Percentiles rank a stretch among this genome's conserved stretches.
These are phyloP conservation scores for Entomobrya proxima DNA, from an alignment of 2,888 invertebrate species.

Conservation along the genomic window DNA sequence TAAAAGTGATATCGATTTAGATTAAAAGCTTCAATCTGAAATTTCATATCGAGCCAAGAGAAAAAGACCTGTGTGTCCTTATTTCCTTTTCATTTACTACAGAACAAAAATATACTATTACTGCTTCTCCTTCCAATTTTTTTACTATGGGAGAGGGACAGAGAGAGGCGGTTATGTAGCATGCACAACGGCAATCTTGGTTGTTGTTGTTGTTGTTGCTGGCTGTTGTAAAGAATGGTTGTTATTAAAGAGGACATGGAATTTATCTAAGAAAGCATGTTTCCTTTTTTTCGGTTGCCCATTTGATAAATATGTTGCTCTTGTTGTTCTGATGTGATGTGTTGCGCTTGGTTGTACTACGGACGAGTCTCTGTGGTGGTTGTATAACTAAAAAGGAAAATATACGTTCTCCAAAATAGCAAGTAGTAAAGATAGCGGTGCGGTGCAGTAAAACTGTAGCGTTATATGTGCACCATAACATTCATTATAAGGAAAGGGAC, in stretches of 20 bases:
- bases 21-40: slow-evolving; percentile 59
- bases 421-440: slow-evolving; percentile 5
- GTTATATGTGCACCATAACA: slow-evolving; percentile 2
- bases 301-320: slow-evolving; percentile 57
- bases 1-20: slow-evolving; percentile 61
- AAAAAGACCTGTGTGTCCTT: slow-evolving; percentile 42
- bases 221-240: slow-evolving; percentile 47
- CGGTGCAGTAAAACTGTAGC: slow-evolving; percentile 12
- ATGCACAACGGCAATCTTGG: slow-evolving; percentile 43
- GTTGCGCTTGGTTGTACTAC: too few species aligned
- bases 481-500: slow-evolving; percentile 44
- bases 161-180: slow-evolving; percentile 10
- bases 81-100: slow-evolving; percentile 44
- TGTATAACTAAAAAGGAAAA: slow-evolving; percentile 2
- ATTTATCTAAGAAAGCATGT: slow-evolving; percentile 54
- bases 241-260: slow-evolving; percentile 56
- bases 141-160: neutral
- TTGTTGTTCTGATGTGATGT: slow-evolving; percentile 25
- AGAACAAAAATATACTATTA: slow-evolving; percentile 37
- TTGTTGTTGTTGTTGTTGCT: slow-evolving; percentile 19
- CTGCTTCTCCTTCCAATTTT: neutral
- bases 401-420: neutral
- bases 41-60: slow-evolving; percentile 49
- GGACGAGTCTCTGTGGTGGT: neutral
- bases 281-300: slow-evolving; percentile 30